phyloP scores from a whole-genome alignment of 1,140 invertebrate genomes.

The Drosophila lacteicornis region DNA sequence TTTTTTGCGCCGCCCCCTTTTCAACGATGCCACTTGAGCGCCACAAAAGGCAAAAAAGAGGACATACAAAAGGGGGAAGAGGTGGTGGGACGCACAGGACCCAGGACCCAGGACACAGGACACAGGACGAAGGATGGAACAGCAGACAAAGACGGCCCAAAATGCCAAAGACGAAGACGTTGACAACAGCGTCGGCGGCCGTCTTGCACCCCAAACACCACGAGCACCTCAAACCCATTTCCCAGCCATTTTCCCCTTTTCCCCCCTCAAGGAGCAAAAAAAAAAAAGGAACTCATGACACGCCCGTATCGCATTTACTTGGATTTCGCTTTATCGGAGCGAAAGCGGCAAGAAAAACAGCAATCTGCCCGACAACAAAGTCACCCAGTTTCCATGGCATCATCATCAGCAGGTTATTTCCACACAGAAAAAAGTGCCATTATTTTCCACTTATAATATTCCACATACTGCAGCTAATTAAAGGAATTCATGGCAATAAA shows the following conservation, averaged over 20 bases:
- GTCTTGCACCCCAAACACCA: slow-evolving; percentile 5
- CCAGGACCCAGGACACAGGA: not conserved
- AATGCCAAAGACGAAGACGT: slow-evolving; percentile 49
- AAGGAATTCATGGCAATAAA: not conserved
- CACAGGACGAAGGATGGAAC: slow-evolving; percentile 15
- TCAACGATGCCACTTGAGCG: slow-evolving; percentile 74
- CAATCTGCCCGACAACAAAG: slow-evolving; percentile 45
- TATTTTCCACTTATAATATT: slow-evolving; percentile 17
- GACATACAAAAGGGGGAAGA: slow-evolving; percentile 11
- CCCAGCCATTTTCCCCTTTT: not conserved
- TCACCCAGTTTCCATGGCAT: slow-evolving; percentile 80
- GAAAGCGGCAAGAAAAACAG: slow-evolving; percentile 42
- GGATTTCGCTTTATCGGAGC: slow-evolving; percentile 73
- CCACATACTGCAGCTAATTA: slow-evolving; percentile 5
- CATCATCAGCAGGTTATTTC: slow-evolving; percentile 29
- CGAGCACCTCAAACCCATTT: not conserved
- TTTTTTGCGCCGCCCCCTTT: slow-evolving; percentile 2
- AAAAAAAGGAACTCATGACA: slow-evolving; percentile 34
- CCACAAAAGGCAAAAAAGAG: slow-evolving; percentile 57
- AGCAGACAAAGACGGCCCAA: slow-evolving; percentile 46
- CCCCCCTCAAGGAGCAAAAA: too few species aligned
- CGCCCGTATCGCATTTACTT: slow-evolving; percentile 76
- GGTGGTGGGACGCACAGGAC: not conserved
- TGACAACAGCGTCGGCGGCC: slow-evolving; percentile 25
- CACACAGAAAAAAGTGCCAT: slow-evolving; percentile 14